Conservation (phyloP, 2,113 vertebrate genomes). For the Lepisosteus osseus region DNA sequence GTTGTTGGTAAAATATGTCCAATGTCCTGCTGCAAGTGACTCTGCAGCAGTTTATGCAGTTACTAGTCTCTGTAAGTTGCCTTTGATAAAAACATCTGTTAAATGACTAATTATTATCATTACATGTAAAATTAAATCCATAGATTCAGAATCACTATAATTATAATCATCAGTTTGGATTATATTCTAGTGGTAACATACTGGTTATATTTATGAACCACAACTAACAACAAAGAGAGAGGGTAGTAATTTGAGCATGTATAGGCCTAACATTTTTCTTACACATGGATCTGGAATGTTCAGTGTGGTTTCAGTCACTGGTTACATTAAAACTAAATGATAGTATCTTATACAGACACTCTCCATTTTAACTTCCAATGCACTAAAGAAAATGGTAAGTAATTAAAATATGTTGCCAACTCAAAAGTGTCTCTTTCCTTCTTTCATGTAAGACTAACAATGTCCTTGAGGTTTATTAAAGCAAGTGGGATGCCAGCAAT, state of each 20-base stretch:
- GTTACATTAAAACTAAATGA: slow-evolving; percentile 24
- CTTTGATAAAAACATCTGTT: background rate
- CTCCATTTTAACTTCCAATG: slow-evolving; percentile 3
- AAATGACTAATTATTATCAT: background rate
- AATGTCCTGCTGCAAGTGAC: too few relatives aligned
- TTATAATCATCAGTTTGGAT: background rate
- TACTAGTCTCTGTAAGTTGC: too few relatives aligned
- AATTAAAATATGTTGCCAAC: background rate
- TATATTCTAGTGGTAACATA: slow-evolving; percentile 22
- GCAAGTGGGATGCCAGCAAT: slow-evolving; percentile 3
- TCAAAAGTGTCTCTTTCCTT: background rate
- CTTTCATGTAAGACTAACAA: slow-evolving; percentile 2
- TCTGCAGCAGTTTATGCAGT: too few relatives aligned
- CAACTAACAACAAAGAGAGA: slow-evolving; percentile 33
- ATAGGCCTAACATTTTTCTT: slow-evolving; percentile 16
- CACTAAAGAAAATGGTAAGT: background rate
- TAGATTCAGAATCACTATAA: background rate
- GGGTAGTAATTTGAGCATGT: background rate
- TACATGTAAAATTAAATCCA: background rate
- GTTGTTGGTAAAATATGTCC: too few relatives aligned
- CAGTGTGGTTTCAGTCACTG: slow-evolving; percentile 28
- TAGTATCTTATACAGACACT: slow-evolving; percentile 2
- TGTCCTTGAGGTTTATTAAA: slow-evolving; percentile 10
- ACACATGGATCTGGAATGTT: slow-evolving; percentile 28
- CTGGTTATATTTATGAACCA: slow-evolving; percentile 32